These are phyloP conservation scores for Sebastes oblongus DNA, from an alignment of 2,797 vertebrate genomes.

Conservation along the genomic window DNA sequence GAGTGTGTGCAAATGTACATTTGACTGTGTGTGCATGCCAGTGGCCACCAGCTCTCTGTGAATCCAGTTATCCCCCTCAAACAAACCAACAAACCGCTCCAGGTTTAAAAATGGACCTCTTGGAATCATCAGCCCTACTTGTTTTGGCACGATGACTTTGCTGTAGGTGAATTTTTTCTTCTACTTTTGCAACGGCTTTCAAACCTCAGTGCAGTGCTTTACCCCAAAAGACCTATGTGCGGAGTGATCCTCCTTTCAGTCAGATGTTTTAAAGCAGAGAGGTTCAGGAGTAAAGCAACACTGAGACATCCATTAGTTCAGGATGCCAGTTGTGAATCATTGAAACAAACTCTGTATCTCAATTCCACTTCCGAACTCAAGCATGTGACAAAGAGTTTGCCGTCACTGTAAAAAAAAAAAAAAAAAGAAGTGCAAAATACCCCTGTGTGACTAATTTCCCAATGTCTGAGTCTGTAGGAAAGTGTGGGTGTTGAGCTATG, in stretches of 20 bases:
- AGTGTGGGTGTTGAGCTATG: slow-evolving; percentile 73
- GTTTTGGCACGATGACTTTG: slow-evolving; percentile 84
- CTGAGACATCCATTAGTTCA: slow-evolving; percentile 23
- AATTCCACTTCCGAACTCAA: slow-evolving; percentile 14
- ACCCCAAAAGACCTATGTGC: slow-evolving; percentile 32
- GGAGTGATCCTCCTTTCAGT: slow-evolving; percentile 6
- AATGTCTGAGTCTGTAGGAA: slow-evolving; percentile 54
- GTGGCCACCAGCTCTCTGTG: slow-evolving; percentile 65
- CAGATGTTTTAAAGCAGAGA: slow-evolving; percentile 4
- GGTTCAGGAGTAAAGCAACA: slow-evolving; percentile 11
- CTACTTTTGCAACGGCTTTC: slow-evolving; percentile 48
- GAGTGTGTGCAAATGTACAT: slow-evolving; percentile 2
- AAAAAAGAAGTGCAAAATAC: slow-evolving; percentile 37
- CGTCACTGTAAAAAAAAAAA: slow-evolving; percentile 27
- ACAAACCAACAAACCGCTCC: slow-evolving; percentile 76
- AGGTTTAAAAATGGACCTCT: slow-evolving; percentile 82
- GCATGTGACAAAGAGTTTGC: slow-evolving; percentile 41
- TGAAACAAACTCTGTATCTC: slow-evolving; percentile 19
- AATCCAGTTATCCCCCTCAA: slow-evolving; percentile 76
- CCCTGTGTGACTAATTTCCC: slow-evolving; percentile 57
- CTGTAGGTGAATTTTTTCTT: slow-evolving; percentile 72
- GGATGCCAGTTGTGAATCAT: neutral
- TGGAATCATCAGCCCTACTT: slow-evolving; percentile 84
- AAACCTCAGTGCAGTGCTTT: slow-evolving; percentile 22
- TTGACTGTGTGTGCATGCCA: slow-evolving; percentile 51